phyloP scores from a whole-genome alignment of 2,888 invertebrate species.

The Piscicola geometra region DNA sequence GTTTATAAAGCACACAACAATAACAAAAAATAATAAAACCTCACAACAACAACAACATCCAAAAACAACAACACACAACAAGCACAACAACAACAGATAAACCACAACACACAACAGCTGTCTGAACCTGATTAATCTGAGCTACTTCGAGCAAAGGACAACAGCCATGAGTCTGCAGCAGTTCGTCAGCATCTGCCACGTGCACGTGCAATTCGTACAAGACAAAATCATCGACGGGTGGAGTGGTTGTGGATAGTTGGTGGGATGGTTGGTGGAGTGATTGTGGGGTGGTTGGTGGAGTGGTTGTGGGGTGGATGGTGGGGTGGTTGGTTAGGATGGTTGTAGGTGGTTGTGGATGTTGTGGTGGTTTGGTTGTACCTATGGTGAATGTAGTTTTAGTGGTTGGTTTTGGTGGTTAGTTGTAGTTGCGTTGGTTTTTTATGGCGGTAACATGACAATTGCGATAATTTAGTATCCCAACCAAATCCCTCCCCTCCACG shows the following conservation, averaged over 20 bases:
- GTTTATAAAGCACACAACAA: no score
- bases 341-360: no score
- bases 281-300: no score
- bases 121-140: constrained; percentile 53
- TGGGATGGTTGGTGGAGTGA: no score
- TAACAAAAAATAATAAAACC: not conserved
- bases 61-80: no score
- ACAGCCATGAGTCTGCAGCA: constrained; percentile 61
- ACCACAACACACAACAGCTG: no score
- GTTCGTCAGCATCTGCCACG: constrained; percentile 5
- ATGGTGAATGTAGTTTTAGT: no score
- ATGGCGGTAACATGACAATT: not conserved
- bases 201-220: constrained; percentile 14
- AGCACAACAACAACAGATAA: not conserved
- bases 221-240: constrained; percentile 3
- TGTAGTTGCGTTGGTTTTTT: no score
- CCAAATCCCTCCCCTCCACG: not conserved
- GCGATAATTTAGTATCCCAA: not conserved
- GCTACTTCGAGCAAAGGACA: constrained; percentile 54
- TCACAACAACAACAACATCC: not conserved
- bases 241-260: no score
- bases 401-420: not conserved
- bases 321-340: no score
- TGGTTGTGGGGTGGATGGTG: no score
- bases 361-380: no score